Base-by-base conservation (phyloP, 1,140 invertebrate genomes). In the Drosophila lowei region DNA sequence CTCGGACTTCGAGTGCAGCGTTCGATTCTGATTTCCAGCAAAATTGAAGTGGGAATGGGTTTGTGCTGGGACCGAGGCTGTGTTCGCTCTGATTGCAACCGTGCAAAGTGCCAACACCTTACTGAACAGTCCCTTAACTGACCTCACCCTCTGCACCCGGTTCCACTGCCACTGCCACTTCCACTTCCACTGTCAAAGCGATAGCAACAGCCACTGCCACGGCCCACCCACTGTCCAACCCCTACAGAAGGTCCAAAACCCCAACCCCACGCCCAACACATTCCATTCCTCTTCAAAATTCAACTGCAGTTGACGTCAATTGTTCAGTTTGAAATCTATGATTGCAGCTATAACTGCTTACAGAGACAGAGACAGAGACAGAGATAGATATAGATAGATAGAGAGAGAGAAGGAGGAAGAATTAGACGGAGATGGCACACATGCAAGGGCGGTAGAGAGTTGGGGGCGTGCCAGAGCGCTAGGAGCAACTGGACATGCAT, bases 251-350 rank as follows among this genome's bases (percentile, higher is more conserved):
- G 18, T 18, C 25, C 44, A 25, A 4, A 25, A 4, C 23, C 23
- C 23, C 18, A 0, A 25, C 28, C 4, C 23, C 6, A 49, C 13
- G 0, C 46, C 2, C 43, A 18, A 34, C 41, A 25, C 44, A 55
- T 23, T 44, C 30, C 68, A 48, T 30, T 16, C 52, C 53, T 73
- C 58, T 73, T 58, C 61, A 73, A 52, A 65, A 72, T 57, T 34
- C 70, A 64, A 76, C 77, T 85, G 81, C 81, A 86, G 70, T 85
- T 85, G 81, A 85, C 81, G 66, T 85, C 77, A 85, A 81, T 85
- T 86, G 81, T 85, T 81, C 81, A 72, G 79, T 70, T 78, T 77
- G 81, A 85, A 85, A 85, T 85, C 81, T 85, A 85, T 81, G 81
- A 85, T 85, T 85, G 81, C 81, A 77, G 81, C 83, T 77, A 85